phyloP scores from a whole-genome alignment of 1,140 invertebrate species.

The Dinoponera quadriceps region DNA sequence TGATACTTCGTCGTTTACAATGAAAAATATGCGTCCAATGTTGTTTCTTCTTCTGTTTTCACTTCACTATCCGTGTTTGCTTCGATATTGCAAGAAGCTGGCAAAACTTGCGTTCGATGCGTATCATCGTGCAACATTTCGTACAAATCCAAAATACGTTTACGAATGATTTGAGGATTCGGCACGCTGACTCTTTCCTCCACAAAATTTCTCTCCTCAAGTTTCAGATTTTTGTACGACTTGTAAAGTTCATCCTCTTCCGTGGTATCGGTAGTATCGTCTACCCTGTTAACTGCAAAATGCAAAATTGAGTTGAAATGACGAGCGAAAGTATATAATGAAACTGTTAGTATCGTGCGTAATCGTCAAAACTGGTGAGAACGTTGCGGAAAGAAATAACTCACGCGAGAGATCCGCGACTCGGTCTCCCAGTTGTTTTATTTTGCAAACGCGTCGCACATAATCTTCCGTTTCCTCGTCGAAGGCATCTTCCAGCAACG shows the following conservation, averaged over 20 bases:
- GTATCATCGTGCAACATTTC: constrained; percentile 70
- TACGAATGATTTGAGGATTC: constrained; percentile 74
- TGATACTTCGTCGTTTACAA: constrained; percentile 23
- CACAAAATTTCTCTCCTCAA: constrained; percentile 73
- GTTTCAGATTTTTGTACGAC: constrained; percentile 69
- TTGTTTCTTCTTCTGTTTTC: too few species aligned
- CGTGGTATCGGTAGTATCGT: too few species aligned
- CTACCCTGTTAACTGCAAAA: not conserved
- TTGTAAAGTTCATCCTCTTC: too few species aligned
- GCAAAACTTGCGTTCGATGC: constrained; percentile 51
- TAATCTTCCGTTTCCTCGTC: constrained; percentile 72
- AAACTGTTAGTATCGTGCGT: constrained; percentile 15
- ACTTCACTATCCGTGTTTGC: too few species aligned
- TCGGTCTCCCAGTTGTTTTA: constrained; percentile 74
- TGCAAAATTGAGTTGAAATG: not conserved
- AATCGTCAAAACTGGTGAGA: not conserved
- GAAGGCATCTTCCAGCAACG: constrained; percentile 74
- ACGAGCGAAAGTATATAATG: not conserved
- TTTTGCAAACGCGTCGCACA: constrained; percentile 72
- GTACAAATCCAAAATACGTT: constrained; percentile 70
- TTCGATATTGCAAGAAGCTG: not conserved
- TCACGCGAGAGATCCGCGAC: constrained; percentile 73
- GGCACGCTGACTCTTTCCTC: constrained; percentile 75
- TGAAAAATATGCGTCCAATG: constrained; percentile 22
- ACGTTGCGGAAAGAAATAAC: constrained; percentile 34